Conservation (phyloP, 1,140 invertebrate species). For the Caerostris darwini region DNA sequence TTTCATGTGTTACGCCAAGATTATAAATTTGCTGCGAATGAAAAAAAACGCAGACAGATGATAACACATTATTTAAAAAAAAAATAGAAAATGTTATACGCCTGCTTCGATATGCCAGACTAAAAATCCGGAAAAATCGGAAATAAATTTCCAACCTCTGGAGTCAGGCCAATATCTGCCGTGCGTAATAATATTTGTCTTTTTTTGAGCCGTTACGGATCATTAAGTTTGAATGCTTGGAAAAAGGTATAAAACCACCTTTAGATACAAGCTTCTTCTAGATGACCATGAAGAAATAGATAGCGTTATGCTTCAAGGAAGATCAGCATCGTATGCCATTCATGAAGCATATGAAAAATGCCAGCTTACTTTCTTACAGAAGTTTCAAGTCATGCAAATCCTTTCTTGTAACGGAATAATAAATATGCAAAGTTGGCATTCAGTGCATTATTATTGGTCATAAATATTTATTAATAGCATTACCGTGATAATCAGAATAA, state of each 20-base stretch:
- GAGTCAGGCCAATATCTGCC: not conserved
- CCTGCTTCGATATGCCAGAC: not conserved
- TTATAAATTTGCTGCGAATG: not conserved
- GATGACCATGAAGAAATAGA: not conserved
- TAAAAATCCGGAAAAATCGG: not conserved
- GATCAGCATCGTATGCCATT: not conserved
- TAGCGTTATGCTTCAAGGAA: not conserved
- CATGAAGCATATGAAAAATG: slow-evolving; percentile 3
- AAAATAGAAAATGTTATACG: not conserved
- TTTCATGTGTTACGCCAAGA: not conserved
- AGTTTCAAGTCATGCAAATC: no score
- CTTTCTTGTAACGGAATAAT: no score
- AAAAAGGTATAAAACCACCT: not conserved
- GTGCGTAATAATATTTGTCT: slow-evolving; percentile 9
- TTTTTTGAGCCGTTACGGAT: not conserved
- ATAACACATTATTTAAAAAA: not conserved
- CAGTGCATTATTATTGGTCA: no score
- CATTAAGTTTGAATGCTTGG: slow-evolving; percentile 11
- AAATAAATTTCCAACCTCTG: not conserved
- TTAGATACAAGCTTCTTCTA: not conserved
- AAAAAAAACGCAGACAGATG: not conserved
- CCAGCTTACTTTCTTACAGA: no score
- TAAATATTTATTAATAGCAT: no score
- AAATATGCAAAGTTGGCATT: no score
- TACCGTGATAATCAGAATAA: no score